Conservation (phyloP, 2,113 vertebrate genomes). For the Chinchilla lanigera region DNA sequence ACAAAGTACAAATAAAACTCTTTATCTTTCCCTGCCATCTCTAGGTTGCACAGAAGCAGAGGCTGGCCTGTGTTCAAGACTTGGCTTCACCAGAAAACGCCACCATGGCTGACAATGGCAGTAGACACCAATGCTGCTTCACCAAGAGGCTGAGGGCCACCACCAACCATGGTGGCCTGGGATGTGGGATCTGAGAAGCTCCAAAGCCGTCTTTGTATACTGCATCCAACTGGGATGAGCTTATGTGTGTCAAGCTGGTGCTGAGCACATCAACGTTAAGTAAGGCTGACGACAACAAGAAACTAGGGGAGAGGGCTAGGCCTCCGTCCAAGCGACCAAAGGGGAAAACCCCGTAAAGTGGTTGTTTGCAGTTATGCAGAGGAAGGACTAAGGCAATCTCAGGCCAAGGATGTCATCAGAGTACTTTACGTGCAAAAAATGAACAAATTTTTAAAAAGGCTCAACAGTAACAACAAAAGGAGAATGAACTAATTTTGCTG, state of each 20-base stretch:
- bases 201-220: neutral
- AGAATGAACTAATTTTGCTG: slow-evolving; percentile 54
- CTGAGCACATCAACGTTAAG: neutral
- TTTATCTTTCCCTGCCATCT: neutral
- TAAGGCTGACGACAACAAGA: neutral
- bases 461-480: neutral
- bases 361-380: neutral
- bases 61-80: neutral
- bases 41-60: neutral
- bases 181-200: neutral
- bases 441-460: neutral
- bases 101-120: neutral
- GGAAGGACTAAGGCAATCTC: neutral
- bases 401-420: neutral
- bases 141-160: neutral
- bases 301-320: neutral
- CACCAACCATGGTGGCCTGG: neutral
- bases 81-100: neutral
- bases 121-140: neutral
- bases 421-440: neutral
- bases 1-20: neutral
- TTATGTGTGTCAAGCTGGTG: neutral
- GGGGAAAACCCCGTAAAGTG: neutral
- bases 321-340: neutral
- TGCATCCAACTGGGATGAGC: neutral